Base-by-base conservation (phyloP, 2,113 vertebrate species). In the Varanus komodoensis region DNA sequence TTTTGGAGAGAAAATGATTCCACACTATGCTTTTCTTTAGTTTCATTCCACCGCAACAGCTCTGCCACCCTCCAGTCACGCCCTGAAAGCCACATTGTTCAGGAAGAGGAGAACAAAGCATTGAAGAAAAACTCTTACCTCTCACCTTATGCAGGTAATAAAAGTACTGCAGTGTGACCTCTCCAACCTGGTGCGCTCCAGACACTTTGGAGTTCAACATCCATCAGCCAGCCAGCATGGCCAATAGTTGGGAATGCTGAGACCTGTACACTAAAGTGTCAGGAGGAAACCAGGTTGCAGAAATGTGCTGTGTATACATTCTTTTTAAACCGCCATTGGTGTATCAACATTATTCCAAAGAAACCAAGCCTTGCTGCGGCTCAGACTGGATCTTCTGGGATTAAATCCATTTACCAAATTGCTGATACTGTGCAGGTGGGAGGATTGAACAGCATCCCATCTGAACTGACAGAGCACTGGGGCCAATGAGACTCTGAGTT, bases 1-100 rank as follows among this genome's bases (percentile, higher is more conserved):
- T 57, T 14, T 9, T 67, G 32, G 44, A 44, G 29, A 68, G 29
- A 78, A 29, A 77, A 17, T 68, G 29, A 78, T 38, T 11, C 25
- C 0, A 0, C 32, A 64, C n/a, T 89, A 69, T 23, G 38, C 84
- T 0, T 0, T 67, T 29, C 0, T 64, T 6, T 92, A 97, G 97
- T 97, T 82, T 97, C 97, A 7, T 97, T 97, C 96, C 97, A 97
- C 57, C 97, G 96, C 64, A 96, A 95, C 93, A 95, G 96, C 93
- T 95, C 93, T 0, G 86, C 73, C 0, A 84, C 93, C 0, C 52
- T 89, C 0, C 89, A 97, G 73, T 75, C 92, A 2, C 93, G 92
- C 61, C 92, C 3, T 0, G 95, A 96, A 89, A 94, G 74, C 77
- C 77, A 89, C 6, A 0, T 90, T 0, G 85, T 4, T 2, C 92